phyloP scores from a whole-genome alignment of 2,797 vertebrate species.

The Lagodon rhomboides region DNA sequence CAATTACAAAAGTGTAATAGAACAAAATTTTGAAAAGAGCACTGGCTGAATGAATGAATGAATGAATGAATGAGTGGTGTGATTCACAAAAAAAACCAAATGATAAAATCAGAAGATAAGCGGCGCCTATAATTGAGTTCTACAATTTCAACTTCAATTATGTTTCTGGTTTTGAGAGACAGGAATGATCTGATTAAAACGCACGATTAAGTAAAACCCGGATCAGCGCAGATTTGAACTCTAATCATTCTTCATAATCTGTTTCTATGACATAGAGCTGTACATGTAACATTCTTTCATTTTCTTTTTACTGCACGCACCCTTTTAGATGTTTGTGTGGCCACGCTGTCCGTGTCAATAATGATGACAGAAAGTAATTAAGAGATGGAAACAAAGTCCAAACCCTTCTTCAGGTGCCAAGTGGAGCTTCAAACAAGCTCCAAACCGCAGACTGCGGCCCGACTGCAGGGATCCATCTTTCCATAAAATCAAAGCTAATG shows the following conservation, averaged over 20 bases:
- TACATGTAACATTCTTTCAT: not conserved
- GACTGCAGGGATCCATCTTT: constrained; percentile 8
- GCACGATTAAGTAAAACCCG: not conserved
- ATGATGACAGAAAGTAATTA: constrained; percentile 51
- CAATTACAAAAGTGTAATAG: not conserved
- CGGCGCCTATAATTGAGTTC: not conserved
- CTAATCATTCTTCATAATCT: not conserved
- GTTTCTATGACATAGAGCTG: not conserved
- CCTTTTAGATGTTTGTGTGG: constrained; percentile 24
- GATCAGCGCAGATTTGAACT: not conserved
- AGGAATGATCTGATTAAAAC: not conserved
- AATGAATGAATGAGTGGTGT: not conserved
- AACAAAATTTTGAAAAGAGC: not conserved
- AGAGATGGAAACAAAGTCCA: constrained; percentile 48
- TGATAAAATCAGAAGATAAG: not conserved
- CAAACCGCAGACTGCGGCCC: constrained; percentile 28
- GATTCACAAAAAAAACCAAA: constrained; percentile 12
- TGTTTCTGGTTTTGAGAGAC: not conserved
- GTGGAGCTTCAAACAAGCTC: constrained; percentile 11
- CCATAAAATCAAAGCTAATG: constrained; percentile 16
- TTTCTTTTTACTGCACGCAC: constrained; percentile 19
- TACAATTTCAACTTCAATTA: not conserved
- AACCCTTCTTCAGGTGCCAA: constrained; percentile 10
- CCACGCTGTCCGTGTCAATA: constrained; percentile 33
- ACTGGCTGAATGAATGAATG: not conserved